Percentiles rank a stretch among this genome's conserved stretches.
phyloP scores from a whole-genome alignment of 2,113 vertebrate species.

The Barnardius zonarius region DNA sequence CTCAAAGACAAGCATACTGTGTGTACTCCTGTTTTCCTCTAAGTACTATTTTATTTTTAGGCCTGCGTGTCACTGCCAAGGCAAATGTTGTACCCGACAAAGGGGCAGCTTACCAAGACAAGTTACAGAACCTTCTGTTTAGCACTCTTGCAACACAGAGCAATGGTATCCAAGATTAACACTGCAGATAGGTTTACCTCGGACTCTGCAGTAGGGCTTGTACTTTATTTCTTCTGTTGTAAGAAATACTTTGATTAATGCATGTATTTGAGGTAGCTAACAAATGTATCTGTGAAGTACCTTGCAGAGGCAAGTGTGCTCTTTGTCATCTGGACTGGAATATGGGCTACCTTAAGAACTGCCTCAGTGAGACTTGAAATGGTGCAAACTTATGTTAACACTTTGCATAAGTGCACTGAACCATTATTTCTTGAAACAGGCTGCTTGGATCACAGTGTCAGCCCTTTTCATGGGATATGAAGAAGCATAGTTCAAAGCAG shows the following conservation, averaged over 20 bases:
- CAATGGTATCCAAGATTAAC: neutral
- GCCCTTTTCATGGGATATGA: neutral
- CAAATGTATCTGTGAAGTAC: neutral
- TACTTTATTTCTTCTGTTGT: neutral
- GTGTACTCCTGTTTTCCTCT: slow-evolving; percentile 2
- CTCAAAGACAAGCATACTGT: neutral
- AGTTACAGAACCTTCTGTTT: slow-evolving; percentile 43
- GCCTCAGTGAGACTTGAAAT: neutral
- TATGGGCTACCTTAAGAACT: neutral
- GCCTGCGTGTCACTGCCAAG: slow-evolving; percentile 22
- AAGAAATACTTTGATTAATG: neutral
- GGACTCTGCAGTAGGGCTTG: neutral
- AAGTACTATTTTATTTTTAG: slow-evolving; percentile 64
- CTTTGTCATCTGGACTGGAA: neutral
- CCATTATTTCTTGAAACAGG: neutral
- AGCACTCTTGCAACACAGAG: neutral
- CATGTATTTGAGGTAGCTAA: neutral
- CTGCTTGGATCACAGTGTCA: neutral
- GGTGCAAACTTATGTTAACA: neutral
- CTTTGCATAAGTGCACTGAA: neutral
- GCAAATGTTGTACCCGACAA: slow-evolving; percentile 17
- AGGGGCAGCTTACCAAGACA: slow-evolving; percentile 26
- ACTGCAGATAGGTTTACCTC: neutral
- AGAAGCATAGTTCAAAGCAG: neutral
- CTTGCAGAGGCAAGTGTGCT: neutral